A percentile compares a stretch with the other conserved stretches of the same genome.
Evolutionary conservation across 2,888 invertebrate genomes (phyloP).

Genomic region (Muscina levida): DNA sequence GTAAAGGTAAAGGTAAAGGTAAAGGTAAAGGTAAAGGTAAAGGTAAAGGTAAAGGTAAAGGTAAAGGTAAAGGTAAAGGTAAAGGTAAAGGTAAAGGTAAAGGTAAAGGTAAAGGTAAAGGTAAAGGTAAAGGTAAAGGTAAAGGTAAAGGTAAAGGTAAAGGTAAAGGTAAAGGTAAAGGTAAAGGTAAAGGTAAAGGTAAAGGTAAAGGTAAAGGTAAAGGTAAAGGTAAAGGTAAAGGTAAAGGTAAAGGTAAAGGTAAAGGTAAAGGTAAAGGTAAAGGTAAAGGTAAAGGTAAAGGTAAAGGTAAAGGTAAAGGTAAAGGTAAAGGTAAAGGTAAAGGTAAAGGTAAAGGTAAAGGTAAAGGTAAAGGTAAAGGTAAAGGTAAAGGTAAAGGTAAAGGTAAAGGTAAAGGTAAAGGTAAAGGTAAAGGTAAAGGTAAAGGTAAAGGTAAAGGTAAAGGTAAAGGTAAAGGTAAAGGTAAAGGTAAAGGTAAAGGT

Average conservation of each 20-base stretch:
- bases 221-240: not conserved
- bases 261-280: slow-evolving; percentile 1
- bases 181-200: not conserved
- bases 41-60: too few species aligned
- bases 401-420: not conserved
- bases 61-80: too few species aligned
- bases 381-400: slow-evolving; percentile 1
- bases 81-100: too few species aligned
- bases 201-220: slow-evolving; percentile 1
- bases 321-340: slow-evolving; percentile 1
- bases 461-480: not conserved
- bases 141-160: too few species aligned
- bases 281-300: not conserved
- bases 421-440: not conserved
- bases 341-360: not conserved
- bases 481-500: not conserved
- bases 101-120: too few species aligned
- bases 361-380: not conserved
- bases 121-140: too few species aligned
- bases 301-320: not conserved
- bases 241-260: not conserved
- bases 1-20: too few species aligned
- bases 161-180: too few species aligned
- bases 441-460: slow-evolving; percentile 1
- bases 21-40: too few species aligned